Conservation (phyloP, 2,888 invertebrate species). For the Himalopsyche kuldschensis region DNA sequence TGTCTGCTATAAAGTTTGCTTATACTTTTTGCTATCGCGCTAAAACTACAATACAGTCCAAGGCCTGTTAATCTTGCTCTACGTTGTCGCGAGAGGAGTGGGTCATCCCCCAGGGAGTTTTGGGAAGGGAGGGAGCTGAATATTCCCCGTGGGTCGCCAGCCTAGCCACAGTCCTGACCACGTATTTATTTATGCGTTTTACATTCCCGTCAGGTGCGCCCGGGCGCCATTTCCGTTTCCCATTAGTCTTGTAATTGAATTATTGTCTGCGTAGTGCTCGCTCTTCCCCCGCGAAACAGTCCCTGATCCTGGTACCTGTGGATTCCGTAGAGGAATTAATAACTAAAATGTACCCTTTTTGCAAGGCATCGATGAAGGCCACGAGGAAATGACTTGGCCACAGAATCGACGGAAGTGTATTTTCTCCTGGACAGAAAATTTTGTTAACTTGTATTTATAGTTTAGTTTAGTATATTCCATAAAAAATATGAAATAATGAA, state of each 20-base stretch:
- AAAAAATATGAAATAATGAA: too few relatives aligned
- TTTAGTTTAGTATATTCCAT: too few relatives aligned
- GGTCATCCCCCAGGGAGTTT: background rate
- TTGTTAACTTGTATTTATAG: too few relatives aligned
- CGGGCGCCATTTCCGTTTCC: slow-evolving; percentile 23
- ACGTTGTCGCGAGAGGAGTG: background rate
- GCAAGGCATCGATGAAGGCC: background rate
- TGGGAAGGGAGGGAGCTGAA: background rate
- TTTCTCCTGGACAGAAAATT: background rate
- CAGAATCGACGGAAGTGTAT: background rate
- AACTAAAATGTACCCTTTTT: slow-evolving; percentile 1
- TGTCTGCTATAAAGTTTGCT: background rate
- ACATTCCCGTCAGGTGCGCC: slow-evolving; percentile 35
- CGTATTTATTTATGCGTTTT: slow-evolving; percentile 35
- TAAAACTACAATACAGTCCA: background rate
- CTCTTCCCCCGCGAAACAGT: background rate
- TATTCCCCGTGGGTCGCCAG: slow-evolving; percentile 1
- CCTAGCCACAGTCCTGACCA: slow-evolving; percentile 9
- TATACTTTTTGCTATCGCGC: background rate
- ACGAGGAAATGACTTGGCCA: background rate
- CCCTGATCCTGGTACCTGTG: slow-evolving; percentile 14
- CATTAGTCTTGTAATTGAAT: slow-evolving; percentile 33
- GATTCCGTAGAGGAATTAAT: slow-evolving; percentile 5
- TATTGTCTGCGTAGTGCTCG: slow-evolving; percentile 14
- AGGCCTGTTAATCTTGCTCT: background rate